Evolutionary conservation across 2,797 vertebrate genomes (phyloP), one percentile per base, ranked within the genome.

Genomic region (Okamejei kenojei): DNA sequence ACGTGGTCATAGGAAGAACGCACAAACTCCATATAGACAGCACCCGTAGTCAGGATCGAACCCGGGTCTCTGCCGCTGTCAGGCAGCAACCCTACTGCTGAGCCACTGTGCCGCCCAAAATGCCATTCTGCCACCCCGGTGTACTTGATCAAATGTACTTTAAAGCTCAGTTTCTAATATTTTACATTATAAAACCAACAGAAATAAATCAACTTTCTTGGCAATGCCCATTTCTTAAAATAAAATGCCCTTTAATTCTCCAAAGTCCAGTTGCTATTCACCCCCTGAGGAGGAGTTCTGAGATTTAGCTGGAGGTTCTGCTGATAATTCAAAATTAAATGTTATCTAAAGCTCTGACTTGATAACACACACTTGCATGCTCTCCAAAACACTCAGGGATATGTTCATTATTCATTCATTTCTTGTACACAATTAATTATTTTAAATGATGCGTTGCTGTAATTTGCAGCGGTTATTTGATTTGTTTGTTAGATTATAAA

Each of bases 401-500:
- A 74, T 1, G 13, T 73, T 35, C 35, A 35, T 91, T 91, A 71
- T 91, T 74, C 35, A 26, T 73, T 68, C 23, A 91, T 91, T 91
- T 91, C 3, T 45, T 73, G 71, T 26, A 74, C 90, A 45, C 68
- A 74, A 54, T 91, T 91, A 71, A 91, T 74, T 68, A 91, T 54
- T 91, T 74, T 45, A 91, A 71, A 73, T 91, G 23, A 91, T 91
- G 32, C 35, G 26, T 32, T 73, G 35, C 23, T 9, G 11, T 73
- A 29, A 86, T 63, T 45, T 74, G 26, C 19, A 29, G 32, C 15
- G 38, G 90, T 71, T 71, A 73, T 45, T 91, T 91, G 21, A 45
- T 21, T 73, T 38, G 38, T 91, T 91, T 91, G 17, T 91, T 91
- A 21, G 68, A 68, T 74, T 71, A 91, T 91, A 74, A 71, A 80